phyloP scores from a whole-genome alignment of 2,888 invertebrate genomes.

The Folsomia manolachei region DNA sequence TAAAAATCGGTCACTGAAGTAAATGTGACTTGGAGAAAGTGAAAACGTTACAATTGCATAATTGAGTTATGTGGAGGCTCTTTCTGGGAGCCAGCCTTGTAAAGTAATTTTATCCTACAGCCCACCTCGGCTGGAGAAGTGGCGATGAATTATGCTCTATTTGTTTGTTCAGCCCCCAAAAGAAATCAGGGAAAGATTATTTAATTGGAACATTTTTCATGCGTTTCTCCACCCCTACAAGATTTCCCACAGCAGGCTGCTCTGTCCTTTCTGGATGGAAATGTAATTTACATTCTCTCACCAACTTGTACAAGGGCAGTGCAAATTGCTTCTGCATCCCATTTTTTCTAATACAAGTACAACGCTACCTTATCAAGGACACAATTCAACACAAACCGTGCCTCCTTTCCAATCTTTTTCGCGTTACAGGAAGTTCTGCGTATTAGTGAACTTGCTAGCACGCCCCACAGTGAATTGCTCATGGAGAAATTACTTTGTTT shows the following conservation, averaged over 20 bases:
- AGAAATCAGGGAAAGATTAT: conserved; percentile 51
- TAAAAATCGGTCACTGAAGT: conserved; percentile 15
- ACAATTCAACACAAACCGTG: neutral
- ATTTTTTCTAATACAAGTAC: too few species aligned
- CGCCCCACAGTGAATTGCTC: too few species aligned
- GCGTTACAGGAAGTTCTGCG: neutral
- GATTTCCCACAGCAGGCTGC: neutral
- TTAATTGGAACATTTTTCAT: conserved; percentile 52
- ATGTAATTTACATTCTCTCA: neutral
- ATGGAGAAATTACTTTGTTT: too few species aligned
- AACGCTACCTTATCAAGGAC: too few species aligned
- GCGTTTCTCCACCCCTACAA: conserved; percentile 2
- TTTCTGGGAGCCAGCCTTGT: neutral
- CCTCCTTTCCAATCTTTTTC: neutral
- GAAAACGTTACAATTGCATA: conserved; percentile 29
- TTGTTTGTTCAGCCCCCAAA: conserved; percentile 41
- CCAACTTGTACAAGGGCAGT: too few species aligned
- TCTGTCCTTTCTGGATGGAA: neutral
- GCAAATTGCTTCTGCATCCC: too few species aligned
- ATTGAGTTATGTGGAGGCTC: conserved; percentile 21
- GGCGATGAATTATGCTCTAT: conserved; percentile 11
- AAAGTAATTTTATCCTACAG: neutral
- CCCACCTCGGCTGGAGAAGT: neutral
- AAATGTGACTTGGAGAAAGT: conserved; percentile 29
- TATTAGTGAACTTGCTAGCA: too few species aligned